Evolutionary conservation across 2,888 invertebrate species (phyloP), one percentile per base, ranked within the genome.

Genomic region (Orthosia incerta): DNA sequence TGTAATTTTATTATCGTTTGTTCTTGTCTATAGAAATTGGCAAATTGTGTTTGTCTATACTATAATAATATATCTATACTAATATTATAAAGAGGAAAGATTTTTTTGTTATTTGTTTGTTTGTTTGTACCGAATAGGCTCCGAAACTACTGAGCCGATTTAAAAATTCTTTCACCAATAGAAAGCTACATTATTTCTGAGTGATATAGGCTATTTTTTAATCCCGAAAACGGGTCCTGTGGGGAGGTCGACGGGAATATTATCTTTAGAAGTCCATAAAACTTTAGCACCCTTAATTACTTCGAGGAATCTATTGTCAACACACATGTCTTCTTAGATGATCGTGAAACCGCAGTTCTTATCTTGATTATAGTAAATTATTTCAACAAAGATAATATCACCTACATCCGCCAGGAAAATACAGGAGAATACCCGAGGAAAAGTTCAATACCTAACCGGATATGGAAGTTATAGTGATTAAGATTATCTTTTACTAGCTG

Each of bases 361-460:
- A 74, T 74, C 59, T 63, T 80, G 66, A 74, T 74, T 67, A 55
- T 57, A 53, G 53, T 59, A 80, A 77, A 80, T 67, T 67, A 67
- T 74, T 60, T 64, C 3, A 78, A 64, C 51, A 63, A 51, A 63
- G 55, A 63, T 51, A 31, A n/a, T 74, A 31, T 45, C n/a, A 26
- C 23, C 26, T 50, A 45, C 31, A 71, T 79, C 62, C 65, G 63
- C 11, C 50, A 20, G 13, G 12, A 57, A 57, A 62, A 39, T 50
- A 53, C 13, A 20, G 39, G 26, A 66, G 56, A 63, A 59, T 60
- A 55, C 20, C 53, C 23, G 16, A 51, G 48, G 61, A 66, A 57
- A 45, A 12, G 15, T 71, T 18, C n/a, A 16, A 7, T 48, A 31
- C 20, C n/a, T 39, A 51, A 16, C 71, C 45, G 9, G 20, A 45